Percentiles rank a stretch among this genome's conserved stretches.
These are phyloP conservation scores for Ginglymostoma cirratum DNA, from an alignment of 2,113 vertebrate species.

Conservation along the genomic window DNA sequence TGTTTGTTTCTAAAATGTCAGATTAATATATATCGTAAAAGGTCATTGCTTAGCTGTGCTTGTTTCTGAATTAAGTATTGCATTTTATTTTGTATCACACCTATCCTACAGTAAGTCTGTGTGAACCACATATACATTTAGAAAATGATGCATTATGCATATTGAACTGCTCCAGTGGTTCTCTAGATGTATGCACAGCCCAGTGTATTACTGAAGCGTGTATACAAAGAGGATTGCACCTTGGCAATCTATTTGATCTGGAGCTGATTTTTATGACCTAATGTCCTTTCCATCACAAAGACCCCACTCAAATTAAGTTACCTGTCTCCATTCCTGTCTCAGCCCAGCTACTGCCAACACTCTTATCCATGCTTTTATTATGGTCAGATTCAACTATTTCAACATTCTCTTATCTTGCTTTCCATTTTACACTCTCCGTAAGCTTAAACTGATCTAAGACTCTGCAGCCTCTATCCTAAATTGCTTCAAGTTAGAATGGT, in stretches of 20 bases:
- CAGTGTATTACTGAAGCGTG: background rate
- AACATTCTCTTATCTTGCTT: background rate
- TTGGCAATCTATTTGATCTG: background rate
- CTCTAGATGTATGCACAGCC: no score
- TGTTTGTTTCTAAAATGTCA: background rate
- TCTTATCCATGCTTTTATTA: background rate
- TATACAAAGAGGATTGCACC: background rate
- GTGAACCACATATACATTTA: no score
- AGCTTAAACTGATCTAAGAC: background rate
- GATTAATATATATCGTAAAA: background rate
- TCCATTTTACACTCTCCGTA: background rate
- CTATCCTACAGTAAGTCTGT: background rate
- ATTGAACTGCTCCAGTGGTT: background rate
- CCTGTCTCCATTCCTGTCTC: background rate
- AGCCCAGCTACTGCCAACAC: background rate
- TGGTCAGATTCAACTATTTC: background rate
- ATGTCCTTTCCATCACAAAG: background rate
- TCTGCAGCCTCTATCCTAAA: background rate
- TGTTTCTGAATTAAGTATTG: background rate
- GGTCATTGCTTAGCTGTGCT: background rate
- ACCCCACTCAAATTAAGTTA: background rate
- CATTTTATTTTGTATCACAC: background rate
- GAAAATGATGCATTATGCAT: background rate
- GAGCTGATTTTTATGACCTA: background rate
- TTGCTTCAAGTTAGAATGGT: background rate